Evolutionary conservation across 2,113 vertebrate genomes (phyloP).

Genomic region (Brachyhypopomus gauderio): DNA sequence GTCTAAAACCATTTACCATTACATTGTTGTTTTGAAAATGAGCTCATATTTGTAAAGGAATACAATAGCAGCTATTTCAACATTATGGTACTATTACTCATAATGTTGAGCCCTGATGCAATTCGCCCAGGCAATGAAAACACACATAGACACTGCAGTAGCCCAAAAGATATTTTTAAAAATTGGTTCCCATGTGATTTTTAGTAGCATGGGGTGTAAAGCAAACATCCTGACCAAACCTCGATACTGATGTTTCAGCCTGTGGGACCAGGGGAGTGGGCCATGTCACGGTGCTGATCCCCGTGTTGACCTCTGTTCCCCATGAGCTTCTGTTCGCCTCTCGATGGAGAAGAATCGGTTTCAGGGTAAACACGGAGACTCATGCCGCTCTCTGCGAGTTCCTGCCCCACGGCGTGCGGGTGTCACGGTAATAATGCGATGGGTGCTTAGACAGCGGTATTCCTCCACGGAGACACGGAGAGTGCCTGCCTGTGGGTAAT

Average conservation of each 20-base stretch:
- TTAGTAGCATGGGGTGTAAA: not conserved
- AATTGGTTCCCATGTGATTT: not conserved
- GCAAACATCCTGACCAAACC: not conserved
- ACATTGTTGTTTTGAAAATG: too few relatives aligned
- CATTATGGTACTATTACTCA: too few relatives aligned
- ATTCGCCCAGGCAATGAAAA: not conserved
- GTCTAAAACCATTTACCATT: not conserved
- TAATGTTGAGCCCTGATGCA: not conserved
- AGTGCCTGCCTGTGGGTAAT: not conserved
- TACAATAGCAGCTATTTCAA: too few relatives aligned
- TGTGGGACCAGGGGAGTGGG: not conserved
- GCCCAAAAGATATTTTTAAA: not conserved
- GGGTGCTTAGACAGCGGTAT: not conserved
- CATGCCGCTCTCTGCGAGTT: not conserved
- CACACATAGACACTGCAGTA: not conserved
- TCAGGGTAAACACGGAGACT: slow-evolving; percentile 1
- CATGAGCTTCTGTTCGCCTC: slow-evolving; percentile 27
- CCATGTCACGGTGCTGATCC: not conserved
- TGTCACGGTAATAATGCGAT: not conserved
- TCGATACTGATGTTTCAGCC: not conserved
- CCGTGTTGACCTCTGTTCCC: slow-evolving; percentile 21
- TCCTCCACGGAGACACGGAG: not conserved
- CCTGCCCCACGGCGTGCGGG: not conserved
- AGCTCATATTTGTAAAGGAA: too few relatives aligned
- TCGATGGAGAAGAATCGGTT: slow-evolving; percentile 36